Conservation (phyloP, 2,888 invertebrate genomes). For the Spatulosminthurus flaviceps region DNA sequence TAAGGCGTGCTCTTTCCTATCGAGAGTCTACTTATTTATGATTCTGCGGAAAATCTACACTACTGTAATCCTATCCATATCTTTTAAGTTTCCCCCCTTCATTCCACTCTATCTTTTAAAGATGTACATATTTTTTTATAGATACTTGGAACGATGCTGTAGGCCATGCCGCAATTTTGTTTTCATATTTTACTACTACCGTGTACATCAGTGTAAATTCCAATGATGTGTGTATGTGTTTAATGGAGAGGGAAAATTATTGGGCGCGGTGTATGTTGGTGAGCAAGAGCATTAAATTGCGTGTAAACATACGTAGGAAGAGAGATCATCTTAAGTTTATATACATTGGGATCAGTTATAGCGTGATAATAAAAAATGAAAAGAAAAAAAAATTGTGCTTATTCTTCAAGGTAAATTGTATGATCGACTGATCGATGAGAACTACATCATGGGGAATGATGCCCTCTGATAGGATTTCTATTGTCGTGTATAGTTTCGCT, state of each 20-base stretch:
- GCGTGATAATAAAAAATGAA: not conserved
- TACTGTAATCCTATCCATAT: not conserved
- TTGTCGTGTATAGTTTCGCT: not conserved
- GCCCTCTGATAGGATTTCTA: not conserved
- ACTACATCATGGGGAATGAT: not conserved
- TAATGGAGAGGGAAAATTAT: not conserved
- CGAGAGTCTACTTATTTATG: not conserved
- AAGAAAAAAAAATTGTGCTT: not conserved
- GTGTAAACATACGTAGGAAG: not conserved
- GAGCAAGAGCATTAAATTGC: not conserved
- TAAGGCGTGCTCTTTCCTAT: not conserved
- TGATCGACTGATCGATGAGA: constrained; percentile 4
- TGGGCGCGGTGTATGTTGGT: constrained; percentile 5
- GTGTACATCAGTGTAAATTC: not conserved
- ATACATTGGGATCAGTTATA: not conserved
- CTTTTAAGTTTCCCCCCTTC: too few relatives aligned
- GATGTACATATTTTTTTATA: not conserved
- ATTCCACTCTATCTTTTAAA: too few relatives aligned
- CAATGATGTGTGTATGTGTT: not conserved
- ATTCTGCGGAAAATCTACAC: not conserved
- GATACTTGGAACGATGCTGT: not conserved
- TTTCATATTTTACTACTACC: not conserved
- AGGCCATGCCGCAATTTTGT: not conserved
- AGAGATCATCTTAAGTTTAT: not conserved
- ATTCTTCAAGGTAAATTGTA: not conserved